These are phyloP conservation scores for Triplophysa rosa DNA, from an alignment of 2,113 vertebrate genomes.

Conservation along the genomic window DNA sequence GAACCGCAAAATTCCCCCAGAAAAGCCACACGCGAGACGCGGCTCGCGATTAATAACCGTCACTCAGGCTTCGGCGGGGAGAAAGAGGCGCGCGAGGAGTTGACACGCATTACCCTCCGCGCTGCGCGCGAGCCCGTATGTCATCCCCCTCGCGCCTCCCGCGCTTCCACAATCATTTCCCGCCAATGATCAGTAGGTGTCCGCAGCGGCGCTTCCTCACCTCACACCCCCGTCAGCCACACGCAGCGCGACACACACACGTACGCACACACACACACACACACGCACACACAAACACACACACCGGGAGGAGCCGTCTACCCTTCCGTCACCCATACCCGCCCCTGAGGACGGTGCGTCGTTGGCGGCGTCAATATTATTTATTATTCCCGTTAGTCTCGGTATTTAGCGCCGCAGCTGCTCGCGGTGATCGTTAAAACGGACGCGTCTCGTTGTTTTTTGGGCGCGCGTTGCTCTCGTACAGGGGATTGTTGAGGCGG, in stretches of 20 bases:
- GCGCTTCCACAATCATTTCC: slow-evolving; percentile 68
- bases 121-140: slow-evolving; percentile 30
- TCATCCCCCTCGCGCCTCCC: slow-evolving; percentile 64
- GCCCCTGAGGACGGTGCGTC: slow-evolving; percentile 60
- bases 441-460: slow-evolving; percentile 34
- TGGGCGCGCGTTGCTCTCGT: slow-evolving; percentile 30
- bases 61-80: slow-evolving; percentile 34
- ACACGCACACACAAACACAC: slow-evolving; percentile 53
- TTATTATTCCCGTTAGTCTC: slow-evolving; percentile 60
- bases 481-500: slow-evolving; percentile 29
- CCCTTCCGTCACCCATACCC: slow-evolving; percentile 59
- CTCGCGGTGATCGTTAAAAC: slow-evolving; percentile 38
- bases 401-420: slow-evolving; percentile 53
- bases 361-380: slow-evolving; percentile 61
- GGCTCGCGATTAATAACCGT: slow-evolving; percentile 48
- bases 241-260: slow-evolving; percentile 49
- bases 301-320: slow-evolving; percentile 62
- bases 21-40: slow-evolving; percentile 28
- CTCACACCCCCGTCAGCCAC: slow-evolving; percentile 67
- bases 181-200: slow-evolving; percentile 79
- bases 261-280: slow-evolving; percentile 32
- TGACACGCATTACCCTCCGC: slow-evolving; percentile 39
- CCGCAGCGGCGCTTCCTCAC: slow-evolving; percentile 78
- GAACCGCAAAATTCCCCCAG: slow-evolving; percentile 52
- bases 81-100: slow-evolving; percentile 26